Conservation (phyloP, 2,113 vertebrate species). For the Engystomops pustulosus region DNA sequence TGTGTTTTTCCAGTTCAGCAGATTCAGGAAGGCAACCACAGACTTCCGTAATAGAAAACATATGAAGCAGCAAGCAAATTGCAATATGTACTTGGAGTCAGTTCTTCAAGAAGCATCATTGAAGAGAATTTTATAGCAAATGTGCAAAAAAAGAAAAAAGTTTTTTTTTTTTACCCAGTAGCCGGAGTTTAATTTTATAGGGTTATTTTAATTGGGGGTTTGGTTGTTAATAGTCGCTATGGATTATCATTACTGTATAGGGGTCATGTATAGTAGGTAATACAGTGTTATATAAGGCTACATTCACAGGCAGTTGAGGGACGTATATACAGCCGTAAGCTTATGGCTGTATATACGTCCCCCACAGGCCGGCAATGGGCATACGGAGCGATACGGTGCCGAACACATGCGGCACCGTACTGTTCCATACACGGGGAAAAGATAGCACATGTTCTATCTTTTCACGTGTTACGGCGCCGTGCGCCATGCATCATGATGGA, state of each 20-base stretch:
- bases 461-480: too few species aligned
- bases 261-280: neutral
- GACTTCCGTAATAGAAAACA: conserved; percentile 99
- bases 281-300: too few species aligned
- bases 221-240: conserved; percentile 48
- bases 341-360: too few species aligned
- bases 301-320: too few species aligned
- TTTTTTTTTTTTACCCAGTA: conserved; percentile 70
- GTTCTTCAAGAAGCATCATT: conserved; percentile 82
- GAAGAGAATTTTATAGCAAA: conserved; percentile 81
- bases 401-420: too few species aligned
- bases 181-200: conserved; percentile 60
- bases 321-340: too few species aligned
- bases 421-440: too few species aligned
- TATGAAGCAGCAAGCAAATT: conserved; percentile 87
- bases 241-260: too few species aligned
- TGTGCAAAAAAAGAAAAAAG: conserved; percentile 72
- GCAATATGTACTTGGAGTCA: conserved; percentile 77
- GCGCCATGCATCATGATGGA: too few species aligned
- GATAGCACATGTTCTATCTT: too few species aligned
- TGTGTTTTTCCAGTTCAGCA: conserved; percentile 99
- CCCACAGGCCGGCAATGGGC: too few species aligned
- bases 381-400: too few species aligned
- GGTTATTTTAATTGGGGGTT: conserved; percentile 65
- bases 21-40: conserved; percentile 99